A percentile compares a stretch with the other conserved stretches of the same genome.
phyloP scores from a whole-genome alignment of 2,888 invertebrate species.

The Ischnus inquisitorius region DNA sequence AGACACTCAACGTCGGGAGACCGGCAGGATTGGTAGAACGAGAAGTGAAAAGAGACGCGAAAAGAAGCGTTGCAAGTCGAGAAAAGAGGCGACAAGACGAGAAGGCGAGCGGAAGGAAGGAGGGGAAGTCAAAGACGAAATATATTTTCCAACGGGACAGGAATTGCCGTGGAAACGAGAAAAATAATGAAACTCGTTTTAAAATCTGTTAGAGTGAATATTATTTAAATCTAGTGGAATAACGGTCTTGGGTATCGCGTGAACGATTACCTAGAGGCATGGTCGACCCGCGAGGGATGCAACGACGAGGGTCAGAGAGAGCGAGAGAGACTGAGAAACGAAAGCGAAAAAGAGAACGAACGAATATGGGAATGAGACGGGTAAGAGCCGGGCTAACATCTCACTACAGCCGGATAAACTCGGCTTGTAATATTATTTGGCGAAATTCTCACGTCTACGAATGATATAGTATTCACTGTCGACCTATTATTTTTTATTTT shows the following conservation, averaged over 20 bases:
- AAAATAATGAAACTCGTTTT: slow-evolving; percentile 76
- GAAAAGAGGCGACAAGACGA: slow-evolving; percentile 22
- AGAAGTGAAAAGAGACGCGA: slow-evolving; percentile 35
- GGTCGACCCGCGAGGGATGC: background rate
- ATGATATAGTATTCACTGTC: slow-evolving; percentile 53
- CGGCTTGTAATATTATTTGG: slow-evolving; percentile 76
- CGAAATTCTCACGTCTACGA: slow-evolving; percentile 62
- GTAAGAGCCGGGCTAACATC: slow-evolving; percentile 13
- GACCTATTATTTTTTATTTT: slow-evolving; percentile 18
- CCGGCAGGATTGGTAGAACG: background rate
- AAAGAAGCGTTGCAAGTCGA: slow-evolving; percentile 5
- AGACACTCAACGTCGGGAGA: slow-evolving; percentile 20
- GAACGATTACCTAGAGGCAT: slow-evolving; percentile 74
- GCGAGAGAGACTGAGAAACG: background rate
- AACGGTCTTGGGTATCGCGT: slow-evolving; percentile 74
- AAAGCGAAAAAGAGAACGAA: slow-evolving; percentile 8
- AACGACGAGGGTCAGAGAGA: slow-evolving; percentile 27
- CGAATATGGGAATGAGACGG: slow-evolving; percentile 42
- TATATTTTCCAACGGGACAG: slow-evolving; percentile 74
- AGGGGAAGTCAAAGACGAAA: slow-evolving; percentile 64
- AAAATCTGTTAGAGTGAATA: slow-evolving; percentile 80
- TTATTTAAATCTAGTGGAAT: slow-evolving; percentile 79
- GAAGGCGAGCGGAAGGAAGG: background rate
- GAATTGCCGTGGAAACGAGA: slow-evolving; percentile 75
- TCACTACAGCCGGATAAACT: slow-evolving; percentile 21